Evolutionary conservation across 2,113 vertebrate species (phyloP).

Genomic region (Hippolais icterina): DNA sequence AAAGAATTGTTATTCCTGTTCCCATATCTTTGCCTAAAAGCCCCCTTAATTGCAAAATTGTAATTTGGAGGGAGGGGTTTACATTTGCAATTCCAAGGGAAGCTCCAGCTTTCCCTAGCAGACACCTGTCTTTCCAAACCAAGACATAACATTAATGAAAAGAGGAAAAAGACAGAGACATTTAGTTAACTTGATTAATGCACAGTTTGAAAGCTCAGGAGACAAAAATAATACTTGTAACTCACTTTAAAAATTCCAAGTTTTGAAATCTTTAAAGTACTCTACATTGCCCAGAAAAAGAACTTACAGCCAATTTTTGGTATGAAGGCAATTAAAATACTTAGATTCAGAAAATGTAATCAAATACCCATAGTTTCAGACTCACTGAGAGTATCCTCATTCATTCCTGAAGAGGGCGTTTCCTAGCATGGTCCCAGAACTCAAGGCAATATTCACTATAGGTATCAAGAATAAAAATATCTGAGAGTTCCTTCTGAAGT

Average conservation of each 20-base stretch:
- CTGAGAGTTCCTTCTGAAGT: neutral
- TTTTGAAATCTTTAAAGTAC: neutral
- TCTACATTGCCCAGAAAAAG: neutral
- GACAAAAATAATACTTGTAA: neutral
- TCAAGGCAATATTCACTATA: neutral
- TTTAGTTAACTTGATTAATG: neutral
- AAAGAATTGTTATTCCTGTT: no score
- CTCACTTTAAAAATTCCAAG: neutral
- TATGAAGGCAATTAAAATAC: neutral
- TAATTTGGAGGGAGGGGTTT: no score
- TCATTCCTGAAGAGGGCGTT: neutral
- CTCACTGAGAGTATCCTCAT: neutral
- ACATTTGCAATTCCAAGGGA: no score
- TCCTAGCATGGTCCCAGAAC: neutral
- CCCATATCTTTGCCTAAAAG: no score
- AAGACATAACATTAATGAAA: neutral
- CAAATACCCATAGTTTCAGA: neutral
- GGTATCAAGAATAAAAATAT: neutral
- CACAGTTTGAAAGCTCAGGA: neutral
- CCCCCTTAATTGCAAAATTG: no score
- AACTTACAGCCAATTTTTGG: neutral
- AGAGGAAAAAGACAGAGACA: neutral
- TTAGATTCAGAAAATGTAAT: neutral
- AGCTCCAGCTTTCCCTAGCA: no score
- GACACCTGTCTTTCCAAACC: no score